phyloP scores from a whole-genome alignment of 2,797 vertebrate genomes.

The Parauchenoglanis ngamensis region DNA sequence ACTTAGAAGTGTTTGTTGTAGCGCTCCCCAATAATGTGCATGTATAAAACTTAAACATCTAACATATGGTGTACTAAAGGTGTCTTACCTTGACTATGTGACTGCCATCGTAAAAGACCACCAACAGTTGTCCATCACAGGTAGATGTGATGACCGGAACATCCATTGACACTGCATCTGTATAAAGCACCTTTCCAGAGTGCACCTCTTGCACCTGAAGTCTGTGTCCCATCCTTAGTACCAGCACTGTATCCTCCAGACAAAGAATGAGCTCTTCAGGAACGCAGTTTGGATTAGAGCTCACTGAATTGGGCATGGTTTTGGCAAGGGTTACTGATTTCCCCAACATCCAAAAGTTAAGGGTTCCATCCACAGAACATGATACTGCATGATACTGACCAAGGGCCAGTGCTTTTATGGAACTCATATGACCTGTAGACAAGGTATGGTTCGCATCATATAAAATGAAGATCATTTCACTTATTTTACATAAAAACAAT shows the following conservation, averaged over 20 bases:
- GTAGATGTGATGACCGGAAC: constrained; percentile 63
- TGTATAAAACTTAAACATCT: neutral
- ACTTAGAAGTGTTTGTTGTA: neutral
- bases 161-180: constrained; percentile 60
- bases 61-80: neutral
- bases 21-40: neutral
- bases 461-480: neutral
- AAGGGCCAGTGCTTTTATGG: constrained; percentile 67
- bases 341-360: constrained; percentile 72
- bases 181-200: constrained; percentile 64
- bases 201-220: constrained; percentile 72
- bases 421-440: constrained; percentile 68
- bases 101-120: constrained; percentile 70
- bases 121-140: constrained; percentile 63
- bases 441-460: neutral
- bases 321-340: constrained; percentile 54
- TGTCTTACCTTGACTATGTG: constrained; percentile 62
- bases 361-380: constrained; percentile 66
- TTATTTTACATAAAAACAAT: neutral
- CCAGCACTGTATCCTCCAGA: constrained; percentile 68
- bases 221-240: constrained; percentile 63
- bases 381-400: constrained; percentile 60
- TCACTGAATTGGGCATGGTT: constrained; percentile 54
- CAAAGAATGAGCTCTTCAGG: constrained; percentile 65
- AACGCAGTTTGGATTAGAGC: constrained; percentile 44